These are phyloP conservation scores for Leptinotarsa rubiginosa DNA, from an alignment of 2,888 invertebrate genomes.

Conservation along the genomic window DNA sequence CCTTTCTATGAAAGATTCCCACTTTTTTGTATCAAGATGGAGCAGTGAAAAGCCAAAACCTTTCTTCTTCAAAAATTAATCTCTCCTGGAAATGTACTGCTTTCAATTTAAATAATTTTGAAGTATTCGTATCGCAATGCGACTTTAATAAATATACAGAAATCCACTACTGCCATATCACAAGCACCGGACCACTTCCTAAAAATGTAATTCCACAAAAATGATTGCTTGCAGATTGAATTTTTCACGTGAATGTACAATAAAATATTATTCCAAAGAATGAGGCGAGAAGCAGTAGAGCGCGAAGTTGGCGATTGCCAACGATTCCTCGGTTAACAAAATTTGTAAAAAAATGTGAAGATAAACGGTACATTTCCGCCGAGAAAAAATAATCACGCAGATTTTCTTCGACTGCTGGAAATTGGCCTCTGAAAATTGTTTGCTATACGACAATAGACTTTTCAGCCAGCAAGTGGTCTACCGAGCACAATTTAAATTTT, in stretches of 20 bases:
- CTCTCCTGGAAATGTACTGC: too few species aligned
- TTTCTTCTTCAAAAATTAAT: too few species aligned
- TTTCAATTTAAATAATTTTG: too few species aligned
- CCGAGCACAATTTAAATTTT: constrained; percentile 54
- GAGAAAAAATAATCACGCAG: not conserved
- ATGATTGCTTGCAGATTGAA: constrained; percentile 12
- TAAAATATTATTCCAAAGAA: constrained; percentile 9
- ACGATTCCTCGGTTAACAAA: not conserved
- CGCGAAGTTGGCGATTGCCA: not conserved
- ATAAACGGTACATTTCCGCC: constrained; percentile 4
- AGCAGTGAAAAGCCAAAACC: too few species aligned
- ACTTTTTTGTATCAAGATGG: too few species aligned
- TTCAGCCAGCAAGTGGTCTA: constrained; percentile 20
- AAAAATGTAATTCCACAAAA: constrained; percentile 2
- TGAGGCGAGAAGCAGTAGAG: not conserved
- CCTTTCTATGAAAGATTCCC: too few species aligned
- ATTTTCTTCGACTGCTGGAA: constrained; percentile 24
- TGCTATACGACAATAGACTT: constrained; percentile 30
- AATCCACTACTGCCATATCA: too few species aligned
- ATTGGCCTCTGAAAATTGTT: constrained; percentile 37
- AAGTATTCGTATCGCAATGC: too few species aligned
- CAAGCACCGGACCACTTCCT: not conserved
- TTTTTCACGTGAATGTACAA: constrained; percentile 3
- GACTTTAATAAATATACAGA: too few species aligned
- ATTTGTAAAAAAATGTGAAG: not conserved